These are phyloP conservation scores for Xiphydria camelus DNA, from an alignment of 2,888 invertebrate species.

Conservation along the genomic window DNA sequence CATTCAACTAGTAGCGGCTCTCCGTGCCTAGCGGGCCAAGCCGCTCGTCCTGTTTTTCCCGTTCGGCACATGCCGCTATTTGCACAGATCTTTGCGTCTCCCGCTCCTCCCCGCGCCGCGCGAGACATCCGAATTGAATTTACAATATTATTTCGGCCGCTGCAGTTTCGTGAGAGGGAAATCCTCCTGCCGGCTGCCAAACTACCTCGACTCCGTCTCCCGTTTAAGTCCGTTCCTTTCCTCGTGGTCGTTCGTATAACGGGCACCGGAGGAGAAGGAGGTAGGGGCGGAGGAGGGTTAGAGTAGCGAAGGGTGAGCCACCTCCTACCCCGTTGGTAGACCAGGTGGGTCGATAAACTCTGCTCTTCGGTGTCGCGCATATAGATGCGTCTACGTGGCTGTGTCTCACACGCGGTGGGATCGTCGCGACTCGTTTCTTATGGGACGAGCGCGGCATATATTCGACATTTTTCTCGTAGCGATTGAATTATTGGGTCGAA, in stretches of 20 bases:
- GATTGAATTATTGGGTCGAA: no score
- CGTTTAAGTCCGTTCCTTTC: conserved; percentile 13
- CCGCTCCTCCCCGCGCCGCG: conserved; percentile 11
- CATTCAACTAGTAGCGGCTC: conserved; percentile 38
- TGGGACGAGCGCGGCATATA: no score
- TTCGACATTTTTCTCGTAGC: no score
- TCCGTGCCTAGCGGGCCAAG: neutral
- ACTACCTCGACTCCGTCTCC: conserved; percentile 23
- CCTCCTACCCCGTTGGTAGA: no score
- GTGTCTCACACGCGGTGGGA: no score
- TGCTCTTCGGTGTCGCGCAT: no score
- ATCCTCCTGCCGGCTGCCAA: conserved; percentile 28
- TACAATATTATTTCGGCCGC: conserved; percentile 32
- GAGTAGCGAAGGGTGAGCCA: conserved; percentile 10
- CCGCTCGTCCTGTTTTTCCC: neutral
- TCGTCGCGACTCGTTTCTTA: no score
- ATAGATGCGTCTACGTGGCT: no score
- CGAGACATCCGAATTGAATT: conserved; percentile 26
- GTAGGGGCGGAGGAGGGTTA: neutral
- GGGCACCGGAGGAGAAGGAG: conserved; percentile 6
- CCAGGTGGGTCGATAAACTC: no score
- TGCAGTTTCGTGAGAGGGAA: no score
- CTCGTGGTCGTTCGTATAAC: conserved; percentile 9
- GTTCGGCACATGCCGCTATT: neutral
- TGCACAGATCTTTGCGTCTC: no score